Evolutionary conservation across 2,888 invertebrate genomes (phyloP), one percentile per base, ranked within the genome.

Genomic region (Norana najaformis): DNA sequence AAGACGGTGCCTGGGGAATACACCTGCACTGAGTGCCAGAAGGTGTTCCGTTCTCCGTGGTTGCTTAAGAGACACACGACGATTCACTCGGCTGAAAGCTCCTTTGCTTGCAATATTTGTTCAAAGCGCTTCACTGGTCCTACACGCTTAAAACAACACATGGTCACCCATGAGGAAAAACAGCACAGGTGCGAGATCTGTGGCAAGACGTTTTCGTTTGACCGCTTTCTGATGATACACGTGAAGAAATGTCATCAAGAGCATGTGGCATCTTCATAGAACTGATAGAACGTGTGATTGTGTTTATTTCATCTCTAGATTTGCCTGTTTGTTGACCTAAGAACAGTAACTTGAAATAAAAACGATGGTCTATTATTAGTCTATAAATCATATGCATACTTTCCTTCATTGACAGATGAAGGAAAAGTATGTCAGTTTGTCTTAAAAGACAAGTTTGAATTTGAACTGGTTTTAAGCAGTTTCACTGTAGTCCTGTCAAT

Each of bases 91-190:
- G 85, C 35, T 14, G 37, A 85, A 36, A 85, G 37, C 85, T 37
- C 37, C 20, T 85, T 36, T 35, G 16, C 20, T 8, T 85, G 85
- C 37, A 85, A 36, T 8, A 36, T 37, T 16, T 85, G 85, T 36
- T 36, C 36, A 30, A 85, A 85, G 37, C 35, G 85, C 20, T 85
- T 85, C 37, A 85, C 85, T 23, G 85, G 85, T 85, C 20, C 85
- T 20, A 85, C 85, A 14, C 85, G 85, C 6, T 8, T 85, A 35
- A 85, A 85, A 30, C 85, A 85, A 35, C 85, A 85, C 85, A 85
- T 85, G 85, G 85, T 85, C 35, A 85, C 37, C 4, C 85, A 85
- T 37, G 85, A 85, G 85, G 85, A 85, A 35, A 85, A 85, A 37
- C 85, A 85, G 36, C 37, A 36, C 85, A 37, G 36, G 23, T 85